Evolutionary conservation across 2,113 vertebrate genomes (phyloP).

Genomic region (Pipra filicauda): DNA sequence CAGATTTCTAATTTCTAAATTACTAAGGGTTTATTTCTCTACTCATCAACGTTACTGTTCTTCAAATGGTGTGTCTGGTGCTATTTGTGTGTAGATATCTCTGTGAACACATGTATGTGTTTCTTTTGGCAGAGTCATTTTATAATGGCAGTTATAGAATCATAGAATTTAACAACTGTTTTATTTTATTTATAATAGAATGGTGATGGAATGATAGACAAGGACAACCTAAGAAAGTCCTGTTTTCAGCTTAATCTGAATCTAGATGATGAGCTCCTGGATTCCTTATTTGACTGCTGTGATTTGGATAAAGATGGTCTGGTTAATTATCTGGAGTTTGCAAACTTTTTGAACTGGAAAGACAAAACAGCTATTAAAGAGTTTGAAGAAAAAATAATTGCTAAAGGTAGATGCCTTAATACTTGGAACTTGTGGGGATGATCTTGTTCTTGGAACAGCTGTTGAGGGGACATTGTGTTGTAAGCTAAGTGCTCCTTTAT

Average conservation of each 20-base stretch:
- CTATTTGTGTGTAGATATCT: not conserved
- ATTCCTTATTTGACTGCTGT: constrained; percentile 83
- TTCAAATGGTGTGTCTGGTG: not conserved
- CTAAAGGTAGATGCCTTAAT: constrained; percentile 70
- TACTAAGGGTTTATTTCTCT: not conserved
- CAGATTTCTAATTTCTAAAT: not conserved
- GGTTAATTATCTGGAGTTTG: constrained; percentile 85
- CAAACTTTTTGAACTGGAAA: constrained; percentile 91
- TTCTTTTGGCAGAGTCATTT: not conserved
- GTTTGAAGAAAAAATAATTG: constrained; percentile 74
- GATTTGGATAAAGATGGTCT: constrained; percentile 81
- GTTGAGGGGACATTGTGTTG: not conserved
- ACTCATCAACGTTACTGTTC: not conserved
- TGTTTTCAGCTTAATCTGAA: constrained; percentile 78
- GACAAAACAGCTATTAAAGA: constrained; percentile 75
- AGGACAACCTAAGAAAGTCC: constrained; percentile 73
- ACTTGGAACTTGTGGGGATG: not conserved
- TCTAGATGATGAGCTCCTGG: constrained; percentile 72
- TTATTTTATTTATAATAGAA: constrained; percentile 71
- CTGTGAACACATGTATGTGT: not conserved
- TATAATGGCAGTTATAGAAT: not conserved
- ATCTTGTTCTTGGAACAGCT: not conserved
- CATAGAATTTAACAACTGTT: not conserved
- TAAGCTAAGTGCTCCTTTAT: not conserved
- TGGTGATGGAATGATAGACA: constrained; percentile 81